phyloP scores from a whole-genome alignment of 2,797 vertebrate genomes.

The Lates japonicus region DNA sequence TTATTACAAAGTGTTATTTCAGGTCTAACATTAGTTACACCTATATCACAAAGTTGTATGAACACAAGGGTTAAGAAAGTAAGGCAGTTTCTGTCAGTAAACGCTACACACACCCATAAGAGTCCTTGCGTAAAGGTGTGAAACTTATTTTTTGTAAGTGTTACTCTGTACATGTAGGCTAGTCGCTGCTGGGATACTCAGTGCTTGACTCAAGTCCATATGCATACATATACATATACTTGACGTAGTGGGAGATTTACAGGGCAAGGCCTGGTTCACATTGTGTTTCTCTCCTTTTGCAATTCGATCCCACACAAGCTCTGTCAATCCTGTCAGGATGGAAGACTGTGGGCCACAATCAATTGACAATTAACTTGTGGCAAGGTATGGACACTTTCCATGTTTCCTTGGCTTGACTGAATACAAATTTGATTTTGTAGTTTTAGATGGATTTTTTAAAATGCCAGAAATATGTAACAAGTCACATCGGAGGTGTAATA shows the following conservation, averaged over 20 bases:
- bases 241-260: slow-evolving; percentile 47
- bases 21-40: slow-evolving; percentile 72
- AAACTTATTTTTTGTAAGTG: slow-evolving; percentile 62
- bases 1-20: slow-evolving; percentile 80
- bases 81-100: slow-evolving; percentile 82
- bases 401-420: slow-evolving; percentile 10
- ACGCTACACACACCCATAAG: slow-evolving; percentile 69
- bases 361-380: neutral
- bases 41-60: slow-evolving; percentile 75
- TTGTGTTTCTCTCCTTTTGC: slow-evolving; percentile 43
- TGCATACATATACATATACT: slow-evolving; percentile 50
- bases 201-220: slow-evolving; percentile 65
- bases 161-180: slow-evolving; percentile 70
- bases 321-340: slow-evolving; percentile 44
- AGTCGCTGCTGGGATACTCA: slow-evolving; percentile 73
- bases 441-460: slow-evolving; percentile 15
- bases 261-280: slow-evolving; percentile 38
- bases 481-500: slow-evolving; percentile 22
- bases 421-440: neutral
- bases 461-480: slow-evolving; percentile 37
- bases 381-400: slow-evolving; percentile 26
- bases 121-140: slow-evolving; percentile 69
- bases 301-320: slow-evolving; percentile 38
- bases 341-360: slow-evolving; percentile 24
- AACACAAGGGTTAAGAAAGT: slow-evolving; percentile 79